phyloP scores from a whole-genome alignment of 2,797 vertebrate species.

The Phataginus tricuspis region DNA sequence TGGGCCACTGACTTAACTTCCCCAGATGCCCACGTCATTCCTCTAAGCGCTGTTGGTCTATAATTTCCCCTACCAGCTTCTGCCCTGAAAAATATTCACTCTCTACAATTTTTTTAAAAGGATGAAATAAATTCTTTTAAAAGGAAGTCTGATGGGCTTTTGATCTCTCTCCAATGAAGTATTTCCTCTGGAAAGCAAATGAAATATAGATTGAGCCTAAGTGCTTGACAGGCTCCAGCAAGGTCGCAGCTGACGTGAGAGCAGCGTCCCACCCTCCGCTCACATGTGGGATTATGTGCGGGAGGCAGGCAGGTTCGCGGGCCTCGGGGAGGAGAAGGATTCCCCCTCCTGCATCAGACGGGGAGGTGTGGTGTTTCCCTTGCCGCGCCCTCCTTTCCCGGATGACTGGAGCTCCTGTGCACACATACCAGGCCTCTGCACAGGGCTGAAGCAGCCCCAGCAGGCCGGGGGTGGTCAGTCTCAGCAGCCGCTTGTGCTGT shows the following conservation, averaged over 20 bases:
- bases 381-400: too few relatives aligned
- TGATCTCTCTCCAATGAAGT: not conserved
- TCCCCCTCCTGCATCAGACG: not conserved
- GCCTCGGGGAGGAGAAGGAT: not conserved
- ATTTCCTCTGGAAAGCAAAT: not conserved
- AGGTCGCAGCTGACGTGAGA: not conserved
- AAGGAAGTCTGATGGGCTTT: not conserved
- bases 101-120: not conserved
- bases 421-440: fast-evolving
- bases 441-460: not conserved
- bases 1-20: not conserved
- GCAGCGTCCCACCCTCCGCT: fast-evolving
- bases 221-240: not conserved
- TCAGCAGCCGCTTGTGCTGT: fast-evolving
- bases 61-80: not conserved
- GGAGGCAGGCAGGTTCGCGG: fast-evolving
- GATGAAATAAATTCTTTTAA: not conserved
- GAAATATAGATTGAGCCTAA: not conserved
- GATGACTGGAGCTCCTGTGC: not conserved
- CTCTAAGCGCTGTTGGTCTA: too few relatives aligned
- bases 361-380: not conserved
- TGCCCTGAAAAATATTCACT: not conserved
- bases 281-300: fast-evolving
- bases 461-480: fast-evolving
- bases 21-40: fast-evolving